These are phyloP conservation scores for Serripes groenlandicus DNA, from an alignment of 2,888 invertebrate species.

Conservation along the genomic window DNA sequence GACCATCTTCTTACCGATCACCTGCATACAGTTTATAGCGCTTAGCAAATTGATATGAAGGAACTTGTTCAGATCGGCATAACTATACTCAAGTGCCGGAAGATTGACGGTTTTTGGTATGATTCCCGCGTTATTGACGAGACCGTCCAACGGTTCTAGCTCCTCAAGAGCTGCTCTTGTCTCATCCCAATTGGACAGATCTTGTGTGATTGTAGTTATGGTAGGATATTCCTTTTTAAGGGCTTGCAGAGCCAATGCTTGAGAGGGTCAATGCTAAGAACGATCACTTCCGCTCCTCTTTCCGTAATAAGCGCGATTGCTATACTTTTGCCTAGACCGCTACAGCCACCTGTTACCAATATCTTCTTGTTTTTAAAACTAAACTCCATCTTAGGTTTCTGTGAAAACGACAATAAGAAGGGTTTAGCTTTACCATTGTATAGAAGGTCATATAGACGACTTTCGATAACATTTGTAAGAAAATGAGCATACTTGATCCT, in stretches of 20 bases:
- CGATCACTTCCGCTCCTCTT: slow-evolving; percentile 92
- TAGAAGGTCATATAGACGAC: no score
- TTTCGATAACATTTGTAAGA: no score
- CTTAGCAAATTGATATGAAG: slow-evolving; percentile 6
- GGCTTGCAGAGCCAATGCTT: slow-evolving; percentile 90
- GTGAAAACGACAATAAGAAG: no score
- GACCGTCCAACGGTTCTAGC: slow-evolving; percentile 91
- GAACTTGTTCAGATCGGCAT: not conserved
- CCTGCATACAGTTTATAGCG: slow-evolving; percentile 23
- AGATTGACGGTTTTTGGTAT: not conserved
- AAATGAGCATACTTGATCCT: no score
- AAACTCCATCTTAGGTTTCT: not conserved
- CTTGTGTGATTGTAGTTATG: slow-evolving; percentile 88
- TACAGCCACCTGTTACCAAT: slow-evolving; percentile 93
- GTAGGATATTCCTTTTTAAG: slow-evolving; percentile 86
- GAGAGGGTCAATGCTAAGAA: slow-evolving; percentile 91
- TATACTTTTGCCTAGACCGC: slow-evolving; percentile 93
- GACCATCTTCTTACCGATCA: slow-evolving; percentile 26
- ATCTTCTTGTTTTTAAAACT: slow-evolving; percentile 1
- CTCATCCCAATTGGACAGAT: slow-evolving; percentile 92
- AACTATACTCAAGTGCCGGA: no score
- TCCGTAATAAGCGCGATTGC: slow-evolving; percentile 90
- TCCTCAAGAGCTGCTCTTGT: slow-evolving; percentile 89
- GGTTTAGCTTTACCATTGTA: no score
- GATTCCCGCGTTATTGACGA: slow-evolving; percentile 97